Conservation (phyloP, 2,113 vertebrate species). For the Xiphorhynchus elegans region DNA sequence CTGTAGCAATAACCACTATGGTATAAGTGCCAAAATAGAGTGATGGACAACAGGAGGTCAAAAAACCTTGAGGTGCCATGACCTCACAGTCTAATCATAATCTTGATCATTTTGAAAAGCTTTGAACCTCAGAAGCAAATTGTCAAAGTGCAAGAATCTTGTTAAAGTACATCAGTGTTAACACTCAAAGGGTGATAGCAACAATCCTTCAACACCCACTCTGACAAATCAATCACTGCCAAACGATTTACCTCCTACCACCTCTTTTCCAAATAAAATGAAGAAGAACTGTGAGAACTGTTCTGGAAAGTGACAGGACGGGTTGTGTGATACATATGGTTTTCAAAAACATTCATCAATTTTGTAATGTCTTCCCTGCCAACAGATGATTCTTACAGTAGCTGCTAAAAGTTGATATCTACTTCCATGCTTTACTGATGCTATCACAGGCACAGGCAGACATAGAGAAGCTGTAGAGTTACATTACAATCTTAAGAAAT, state of each 20-base stretch:
- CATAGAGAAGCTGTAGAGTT: not conserved
- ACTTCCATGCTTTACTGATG: not conserved
- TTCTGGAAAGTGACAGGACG: not conserved
- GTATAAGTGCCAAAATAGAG: not conserved
- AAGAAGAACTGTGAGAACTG: not conserved
- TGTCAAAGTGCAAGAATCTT: not conserved
- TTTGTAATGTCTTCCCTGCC: not conserved
- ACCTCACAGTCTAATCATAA: not conserved
- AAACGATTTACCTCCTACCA: not conserved
- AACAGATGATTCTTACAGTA: not conserved
- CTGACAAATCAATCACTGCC: not conserved
- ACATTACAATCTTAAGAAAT: not conserved
- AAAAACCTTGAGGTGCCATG: fast-evolving
- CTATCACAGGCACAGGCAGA: not conserved
- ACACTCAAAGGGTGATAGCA: not conserved
- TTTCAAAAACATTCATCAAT: not conserved
- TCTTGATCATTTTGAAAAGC: not conserved
- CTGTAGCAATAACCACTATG: not conserved
- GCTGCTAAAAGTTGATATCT: not conserved
- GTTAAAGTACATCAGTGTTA: not conserved
- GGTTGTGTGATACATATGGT: not conserved
- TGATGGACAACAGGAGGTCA: not conserved
- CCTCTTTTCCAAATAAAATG: not conserved
- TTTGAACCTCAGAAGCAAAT: not conserved
- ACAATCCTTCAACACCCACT: not conserved